Evolutionary conservation across 1,140 invertebrate genomes (phyloP).

Genomic region (Cepaea nemoralis): DNA sequence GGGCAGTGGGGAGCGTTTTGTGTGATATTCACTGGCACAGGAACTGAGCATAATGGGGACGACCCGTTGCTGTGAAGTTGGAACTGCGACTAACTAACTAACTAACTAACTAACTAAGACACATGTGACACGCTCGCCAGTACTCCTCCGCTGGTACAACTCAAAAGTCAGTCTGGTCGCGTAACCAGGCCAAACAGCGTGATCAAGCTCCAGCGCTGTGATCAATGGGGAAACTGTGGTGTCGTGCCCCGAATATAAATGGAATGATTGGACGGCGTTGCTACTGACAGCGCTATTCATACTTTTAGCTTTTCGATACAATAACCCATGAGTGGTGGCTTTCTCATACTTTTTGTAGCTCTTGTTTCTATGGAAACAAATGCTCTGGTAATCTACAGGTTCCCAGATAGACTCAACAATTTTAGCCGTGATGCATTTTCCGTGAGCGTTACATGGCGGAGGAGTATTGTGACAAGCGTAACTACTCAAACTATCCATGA

Average conservation of each 20-base stretch:
- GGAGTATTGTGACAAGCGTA: conserved; percentile 86
- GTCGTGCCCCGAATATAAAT: conserved; percentile 92
- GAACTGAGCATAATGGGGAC: too few relatives aligned
- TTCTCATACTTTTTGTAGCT: conserved; percentile 49
- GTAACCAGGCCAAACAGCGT: conserved; percentile 79
- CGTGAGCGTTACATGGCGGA: conserved; percentile 78
- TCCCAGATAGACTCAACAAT: conserved; percentile 64
- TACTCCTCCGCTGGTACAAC: conserved; percentile 68
- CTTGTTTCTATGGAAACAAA: conserved; percentile 48
- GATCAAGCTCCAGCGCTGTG: conserved; percentile 81
- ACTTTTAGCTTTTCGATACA: conserved; percentile 75
- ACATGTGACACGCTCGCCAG: conserved; percentile 81
- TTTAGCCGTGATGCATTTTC: conserved; percentile 46
- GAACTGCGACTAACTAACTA: too few relatives aligned
- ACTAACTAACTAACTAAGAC: too few relatives aligned
- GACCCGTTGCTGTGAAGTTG: too few relatives aligned
- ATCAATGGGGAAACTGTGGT: conserved; percentile 87
- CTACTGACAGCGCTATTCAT: conserved; percentile 82
- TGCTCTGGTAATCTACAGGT: conserved; percentile 62
- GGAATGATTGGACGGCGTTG: conserved; percentile 83
- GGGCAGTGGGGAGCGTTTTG: too few relatives aligned
- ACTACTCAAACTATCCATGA: conserved; percentile 85
- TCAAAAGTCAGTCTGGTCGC: conserved; percentile 89
- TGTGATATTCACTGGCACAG: too few relatives aligned
- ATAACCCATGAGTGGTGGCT: conserved; percentile 69